Conservation (phyloP, 2,888 invertebrate species). For the Mesorhabditis spiculigera region DNA sequence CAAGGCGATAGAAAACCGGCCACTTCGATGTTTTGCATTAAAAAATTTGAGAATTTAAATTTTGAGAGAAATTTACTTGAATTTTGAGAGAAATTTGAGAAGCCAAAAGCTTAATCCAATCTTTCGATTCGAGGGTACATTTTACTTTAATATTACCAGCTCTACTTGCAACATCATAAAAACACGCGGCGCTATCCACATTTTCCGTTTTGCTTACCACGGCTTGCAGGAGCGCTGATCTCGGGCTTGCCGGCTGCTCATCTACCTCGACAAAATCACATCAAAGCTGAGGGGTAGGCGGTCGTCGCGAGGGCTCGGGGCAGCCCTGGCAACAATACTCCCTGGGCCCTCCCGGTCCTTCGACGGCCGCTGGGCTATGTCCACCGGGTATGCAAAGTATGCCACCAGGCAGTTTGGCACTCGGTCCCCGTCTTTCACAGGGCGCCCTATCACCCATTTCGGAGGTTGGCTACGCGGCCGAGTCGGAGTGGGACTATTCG, state of each 20-base stretch:
- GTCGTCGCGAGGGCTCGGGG: not conserved
- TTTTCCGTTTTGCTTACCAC: too few species aligned
- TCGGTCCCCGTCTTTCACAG: not conserved
- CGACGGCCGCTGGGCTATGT: not conserved
- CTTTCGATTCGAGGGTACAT: too few species aligned
- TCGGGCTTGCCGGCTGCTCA: not conserved
- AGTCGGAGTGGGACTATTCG: not conserved
- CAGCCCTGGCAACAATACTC: not conserved
- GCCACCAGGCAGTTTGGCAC: not conserved
- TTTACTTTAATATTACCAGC: too few species aligned
- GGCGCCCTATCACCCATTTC: slow-evolving; percentile 3
- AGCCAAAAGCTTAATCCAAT: too few species aligned
- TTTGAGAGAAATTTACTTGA: too few species aligned
- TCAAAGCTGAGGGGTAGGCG: slow-evolving; percentile 3
- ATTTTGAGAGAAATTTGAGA: too few species aligned
- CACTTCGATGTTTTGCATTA: too few species aligned
- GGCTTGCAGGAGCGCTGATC: not conserved
- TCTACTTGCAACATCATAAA: too few species aligned
- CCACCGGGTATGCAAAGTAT: not conserved
- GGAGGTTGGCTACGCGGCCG: slow-evolving; percentile 3
- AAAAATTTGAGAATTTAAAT: too few species aligned
- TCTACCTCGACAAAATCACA: not conserved
- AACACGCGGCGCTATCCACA: too few species aligned
- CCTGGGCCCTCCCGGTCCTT: not conserved
- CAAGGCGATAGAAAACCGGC: too few species aligned